Evolutionary conservation across 2,888 invertebrate genomes (phyloP).

Genomic region (Caenorhabditis sp.): DNA sequence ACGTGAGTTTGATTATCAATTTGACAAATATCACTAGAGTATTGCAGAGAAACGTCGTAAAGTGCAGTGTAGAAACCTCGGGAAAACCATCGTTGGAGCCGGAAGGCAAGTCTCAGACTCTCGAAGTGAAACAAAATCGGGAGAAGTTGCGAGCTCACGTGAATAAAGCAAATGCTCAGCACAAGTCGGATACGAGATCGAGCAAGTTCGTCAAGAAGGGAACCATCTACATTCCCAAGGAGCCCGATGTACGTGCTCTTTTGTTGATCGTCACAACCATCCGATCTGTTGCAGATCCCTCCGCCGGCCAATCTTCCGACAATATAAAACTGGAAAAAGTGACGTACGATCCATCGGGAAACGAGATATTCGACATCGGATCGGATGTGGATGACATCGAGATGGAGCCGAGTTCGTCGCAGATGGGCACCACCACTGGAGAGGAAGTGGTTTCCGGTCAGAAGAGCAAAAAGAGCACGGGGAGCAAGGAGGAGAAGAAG

Average conservation of each 20-base stretch:
- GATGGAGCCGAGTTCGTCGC: conserved; percentile 12
- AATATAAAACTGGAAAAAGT: conserved; percentile 20
- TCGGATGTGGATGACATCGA: too few relatives aligned
- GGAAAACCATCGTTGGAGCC: too few relatives aligned
- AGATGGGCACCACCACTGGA: conserved; percentile 4
- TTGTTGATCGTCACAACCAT: too few relatives aligned
- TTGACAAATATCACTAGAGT: too few relatives aligned
- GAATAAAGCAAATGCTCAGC: not conserved
- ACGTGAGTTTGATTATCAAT: too few relatives aligned
- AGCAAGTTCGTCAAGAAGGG: conserved; percentile 13
- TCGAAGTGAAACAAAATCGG: too few relatives aligned
- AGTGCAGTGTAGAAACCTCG: too few relatives aligned
- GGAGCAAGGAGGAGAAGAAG: not conserved
- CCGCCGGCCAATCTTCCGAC: not conserved
- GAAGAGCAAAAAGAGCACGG: not conserved
- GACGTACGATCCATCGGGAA: not conserved
- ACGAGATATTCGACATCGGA: conserved; percentile 35
- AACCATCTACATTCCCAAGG: not conserved
- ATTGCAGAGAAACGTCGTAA: too few relatives aligned
- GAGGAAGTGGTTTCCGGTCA: not conserved
- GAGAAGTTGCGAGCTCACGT: not conserved
- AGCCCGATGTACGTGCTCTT: not conserved
- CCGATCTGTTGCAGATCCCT: not conserved
- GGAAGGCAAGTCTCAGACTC: too few relatives aligned
- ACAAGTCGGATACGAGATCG: conserved; percentile 2